Base-by-base conservation (phyloP, 2,797 vertebrate genomes). In the Crocodylus rhombifer region DNA sequence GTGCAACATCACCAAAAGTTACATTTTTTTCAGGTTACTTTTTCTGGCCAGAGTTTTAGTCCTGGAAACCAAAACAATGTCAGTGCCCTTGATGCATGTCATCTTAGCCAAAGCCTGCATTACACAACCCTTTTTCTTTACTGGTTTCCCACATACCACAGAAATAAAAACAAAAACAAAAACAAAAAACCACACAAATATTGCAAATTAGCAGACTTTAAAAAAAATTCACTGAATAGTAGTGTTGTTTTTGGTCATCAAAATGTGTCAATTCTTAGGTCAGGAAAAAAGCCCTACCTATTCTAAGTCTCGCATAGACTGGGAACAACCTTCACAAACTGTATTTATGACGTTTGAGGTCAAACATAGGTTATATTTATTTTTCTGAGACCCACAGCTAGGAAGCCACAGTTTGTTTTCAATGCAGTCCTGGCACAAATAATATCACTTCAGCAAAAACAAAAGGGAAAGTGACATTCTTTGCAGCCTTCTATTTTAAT, bases 361-460 rank as follows among this genome's bases (percentile, higher is more conserved):
- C 88, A 94, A 90, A 69, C 2, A 94, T 55, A 90, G 91, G 95
- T 95, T 85, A 18, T 89, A 82, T 95, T 96, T 97, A 88, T 95
- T 96, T 96, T 91, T 83, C 88, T 64, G 75, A 93, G 61, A 63
- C 84, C 89, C 28, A 67, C 86, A 86, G 78, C 93, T 96, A 95
- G 74, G 79, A 92, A 94, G 87, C 62, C 60, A 84, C 58, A 86
- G 91, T 12, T 75, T 89, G 83, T 18, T 95, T 94, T 91, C 51
- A 62, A n/a, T 93, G 90, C 75, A 86, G 91, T 82, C 12, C 67
- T 82, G 81, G 84, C 58, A 89, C 93, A 96, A 96, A 88, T 63
- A 95, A 89, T 36, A 86, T 63, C 55, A 85, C 75, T 77, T 71
- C 79, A 85, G 62, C 63, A 91, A 94, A 42, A 94, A 95, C 83